Evolutionary conservation across 53 echinoderm and acorn worm species (phyloP), one percentile per base, ranked within the genome.

Genomic region (Pentamera pediparva): DNA sequence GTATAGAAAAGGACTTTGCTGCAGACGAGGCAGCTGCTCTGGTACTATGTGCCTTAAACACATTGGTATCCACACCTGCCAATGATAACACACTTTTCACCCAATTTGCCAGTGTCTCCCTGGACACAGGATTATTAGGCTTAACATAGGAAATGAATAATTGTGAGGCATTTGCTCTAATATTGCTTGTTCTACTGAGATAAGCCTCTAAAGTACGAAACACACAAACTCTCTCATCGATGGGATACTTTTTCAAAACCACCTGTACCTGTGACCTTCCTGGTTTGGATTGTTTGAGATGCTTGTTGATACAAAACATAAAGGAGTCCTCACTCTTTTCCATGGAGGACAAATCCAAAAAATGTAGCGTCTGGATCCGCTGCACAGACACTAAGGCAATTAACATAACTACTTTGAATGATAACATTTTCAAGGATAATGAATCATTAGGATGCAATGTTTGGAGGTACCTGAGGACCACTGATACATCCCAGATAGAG

Each of bases 71-170:
- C 13, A 69, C 26, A 28, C 70, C 49, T 17, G 70, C 27, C 50
- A 31, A 49, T 28, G 29, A 25, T 22, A 69, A 28, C 35, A 39
- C 21, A 19, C 27, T 31, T 43, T 69, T 69, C 18, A 69, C 13
- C 70, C 70, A 69, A 18, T 49, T 43, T 47, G 47, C 40, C 20
- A 64, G 37, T 18, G 65, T 64, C n/a, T 64, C 37, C 17, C 31
- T 29, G 3, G 70, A 24, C 12, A 69, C 70, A 47, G 7, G 30
- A 15, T 49, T 43, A 43, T 69, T 45, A 30, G 70, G 70, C 9
- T 28, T 3, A 39, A 30, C 31, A 25, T 47, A 28, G 47, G 29
- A 30, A 20, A 69, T 31, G 13, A 69, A 61, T 9, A 61, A 27
- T 33, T 33, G 3, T 67, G 22, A 7, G 49, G 6, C 13, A 3